Base-by-base conservation (phyloP, 2,113 vertebrate genomes). In the Nesogale talazaci region DNA sequence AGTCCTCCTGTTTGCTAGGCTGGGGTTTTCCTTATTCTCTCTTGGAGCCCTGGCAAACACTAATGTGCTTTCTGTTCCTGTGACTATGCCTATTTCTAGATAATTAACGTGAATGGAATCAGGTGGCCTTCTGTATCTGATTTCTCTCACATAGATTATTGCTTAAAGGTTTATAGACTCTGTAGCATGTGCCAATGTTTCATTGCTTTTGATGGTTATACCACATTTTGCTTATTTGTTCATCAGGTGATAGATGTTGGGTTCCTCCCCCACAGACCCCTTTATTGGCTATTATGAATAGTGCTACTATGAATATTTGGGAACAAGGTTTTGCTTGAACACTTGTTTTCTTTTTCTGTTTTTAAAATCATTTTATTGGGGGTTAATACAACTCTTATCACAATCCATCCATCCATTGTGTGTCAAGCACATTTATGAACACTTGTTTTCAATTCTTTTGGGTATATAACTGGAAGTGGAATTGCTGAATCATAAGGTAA, bases 301-400 rank as follows among this genome's bases (percentile, higher is more conserved):
- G 22, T 75, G 67, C 79, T 89, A 40, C 22, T 80, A 34, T 56
- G 34, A 23, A 27, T 10, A 57, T 80, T 80, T 14, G 22, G 22
- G 75, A 75, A 36, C 29, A 86, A 46, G 23, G 20, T 56, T 93
- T 74, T 90, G 56, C 72, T 84, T 79, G 31, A 89, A 83, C 3
- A 78, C 10, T 14, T 61, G 36, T 46, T 70, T 72, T 83, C n/a
- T n/a, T n/a, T n/a, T n/a, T n/a, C n/a, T n/a, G n/a, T n/a, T n/a
- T n/a, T n/a, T n/a, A n/a, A n/a, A n/a, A n/a, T n/a, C n/a, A n/a
- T n/a, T n/a, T n/a, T n/a, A n/a, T n/a, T n/a, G n/a, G n/a, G n/a
- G n/a, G n/a, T n/a, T n/a, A n/a, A n/a, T n/a, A n/a, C n/a, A n/a
- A n/a, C n/a, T n/a, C n/a, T n/a, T n/a, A n/a, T n/a, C n/a, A n/a